Percentiles rank a stretch among this genome's conserved stretches.
Evolutionary conservation across 2,113 vertebrate species (phyloP).

Genomic region (Origma solitaria): DNA sequence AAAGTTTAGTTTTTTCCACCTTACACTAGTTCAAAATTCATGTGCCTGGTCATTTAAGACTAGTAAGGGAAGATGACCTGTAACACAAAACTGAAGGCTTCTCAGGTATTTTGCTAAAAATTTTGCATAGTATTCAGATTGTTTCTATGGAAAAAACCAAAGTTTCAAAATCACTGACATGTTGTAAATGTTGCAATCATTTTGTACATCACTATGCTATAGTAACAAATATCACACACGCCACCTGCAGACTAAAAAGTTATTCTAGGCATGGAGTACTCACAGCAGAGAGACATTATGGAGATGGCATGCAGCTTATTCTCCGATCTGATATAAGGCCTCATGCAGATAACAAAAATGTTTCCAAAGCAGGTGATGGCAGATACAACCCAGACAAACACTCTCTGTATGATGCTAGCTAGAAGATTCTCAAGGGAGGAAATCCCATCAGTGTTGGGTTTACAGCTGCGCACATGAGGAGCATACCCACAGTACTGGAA

Average conservation of each 20-base stretch:
- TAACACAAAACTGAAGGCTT: not conserved
- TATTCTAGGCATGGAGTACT: slow-evolving; percentile 64
- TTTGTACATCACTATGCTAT: not conserved
- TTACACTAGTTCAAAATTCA: not conserved
- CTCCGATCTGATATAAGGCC: slow-evolving; percentile 91
- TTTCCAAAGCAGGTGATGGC: slow-evolving; percentile 94
- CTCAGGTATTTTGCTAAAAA: not conserved
- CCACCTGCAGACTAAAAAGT: not conserved
- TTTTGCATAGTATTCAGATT: not conserved
- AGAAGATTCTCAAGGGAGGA: slow-evolving; percentile 93
- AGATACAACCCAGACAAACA: slow-evolving; percentile 98
- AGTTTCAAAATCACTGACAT: not conserved
- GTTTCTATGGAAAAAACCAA: not conserved
- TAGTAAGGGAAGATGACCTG: not conserved
- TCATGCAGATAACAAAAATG: slow-evolving; percentile 94
- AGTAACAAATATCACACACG: fast-evolving
- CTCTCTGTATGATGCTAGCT: slow-evolving; percentile 91
- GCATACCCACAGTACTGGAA: slow-evolving; percentile 97
- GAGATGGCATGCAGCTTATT: slow-evolving; percentile 94
- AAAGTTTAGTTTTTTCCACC: not conserved
- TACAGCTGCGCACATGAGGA: slow-evolving; percentile 94
- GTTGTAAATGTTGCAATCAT: not conserved
- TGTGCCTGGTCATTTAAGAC: not conserved
- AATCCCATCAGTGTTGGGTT: slow-evolving; percentile 95
- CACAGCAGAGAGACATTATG: slow-evolving; percentile 97